phyloP scores from a whole-genome alignment of 2,797 vertebrate species.

The Sebastes goodei region DNA sequence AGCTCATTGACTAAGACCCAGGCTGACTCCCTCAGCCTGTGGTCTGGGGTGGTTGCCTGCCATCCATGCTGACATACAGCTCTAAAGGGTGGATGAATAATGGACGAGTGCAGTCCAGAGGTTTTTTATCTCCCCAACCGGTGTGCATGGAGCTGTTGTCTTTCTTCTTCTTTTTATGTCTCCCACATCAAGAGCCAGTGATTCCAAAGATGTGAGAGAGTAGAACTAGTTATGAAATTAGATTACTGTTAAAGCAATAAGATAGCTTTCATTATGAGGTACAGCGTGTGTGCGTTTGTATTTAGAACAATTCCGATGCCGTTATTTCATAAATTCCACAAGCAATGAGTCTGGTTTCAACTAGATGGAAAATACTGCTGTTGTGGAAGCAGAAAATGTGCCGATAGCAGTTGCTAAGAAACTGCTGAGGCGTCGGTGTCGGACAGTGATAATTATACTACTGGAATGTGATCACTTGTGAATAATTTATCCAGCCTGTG shows the following conservation, averaged over 20 bases:
- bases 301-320: not conserved
- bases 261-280: not conserved
- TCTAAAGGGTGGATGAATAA: constrained; percentile 63
- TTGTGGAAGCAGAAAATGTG: constrained; percentile 50
- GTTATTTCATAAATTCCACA: constrained; percentile 21
- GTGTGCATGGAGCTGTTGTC: constrained; percentile 15
- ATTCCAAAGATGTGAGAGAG: not conserved
- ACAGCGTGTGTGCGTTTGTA: not conserved
- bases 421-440: constrained; percentile 69
- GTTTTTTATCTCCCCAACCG: constrained; percentile 39
- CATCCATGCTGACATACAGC: constrained; percentile 58
- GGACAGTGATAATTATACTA: constrained; percentile 78
- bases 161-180: constrained; percentile 3
- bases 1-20: constrained; percentile 58
- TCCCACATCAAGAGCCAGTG: constrained; percentile 11
- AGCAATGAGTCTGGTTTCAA: constrained; percentile 16
- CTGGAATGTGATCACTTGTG: constrained; percentile 72
- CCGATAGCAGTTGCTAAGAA: constrained; percentile 83
- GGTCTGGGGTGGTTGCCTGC: constrained; percentile 60
- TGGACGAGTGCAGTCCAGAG: constrained; percentile 35
- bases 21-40: constrained; percentile 54
- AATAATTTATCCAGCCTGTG: constrained; percentile 71
- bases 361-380: constrained; percentile 38
- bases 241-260: not conserved
- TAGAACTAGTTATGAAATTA: not conserved